Evolutionary conservation across 2,888 invertebrate species (phyloP), one percentile per base, ranked within the genome.

Genomic region (Dione juno): DNA sequence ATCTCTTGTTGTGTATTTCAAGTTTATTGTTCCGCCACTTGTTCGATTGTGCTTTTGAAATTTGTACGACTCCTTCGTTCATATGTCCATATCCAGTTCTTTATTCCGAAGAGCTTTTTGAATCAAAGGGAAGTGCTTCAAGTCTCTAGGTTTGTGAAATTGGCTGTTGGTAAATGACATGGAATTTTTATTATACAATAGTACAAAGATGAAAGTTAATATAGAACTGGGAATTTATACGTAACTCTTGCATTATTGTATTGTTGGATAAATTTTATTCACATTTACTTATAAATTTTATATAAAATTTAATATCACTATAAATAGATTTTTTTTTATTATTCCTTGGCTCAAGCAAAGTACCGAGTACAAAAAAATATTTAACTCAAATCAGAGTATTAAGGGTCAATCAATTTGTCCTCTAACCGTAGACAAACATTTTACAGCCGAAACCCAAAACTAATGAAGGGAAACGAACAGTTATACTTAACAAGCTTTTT

Each of bases 401-500:
- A 67, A 63, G 54, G 61, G 63, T 67, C 59, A 52, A 74, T 70
- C 67, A 73, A 75, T 76, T 75, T 73, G 76, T 74, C 73, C 61
- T 66, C 45, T 71, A 67, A 76, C 69, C 74, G 63, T 75, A 76
- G 76, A 77, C 75, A 75, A 77, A 75, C 76, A 75, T 74, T 76
- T 74, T 74, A 72, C 70, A 45, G 70, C 58, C 57, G 67, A 74
- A 80, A 78, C 77, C 77, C 75, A 80, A 77, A 77, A 78, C 81
- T 88, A 89, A 89, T 88, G 84, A 88, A 82, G 81, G 86, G 87
- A 86, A 86, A 87, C 87, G 84, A 86, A 88, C 87, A 84, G 88
- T 88, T 89, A 86, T 80, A 87, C 87, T 69, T 90, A 92, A 92
- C 92, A 88, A 92, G 92, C 82, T 87, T 89, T 88, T 90, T 85